A percentile compares a stretch with the other conserved stretches of the same genome.
phyloP scores from a whole-genome alignment of 1,140 invertebrate species.

The Oryzaephilus surinamensis region DNA sequence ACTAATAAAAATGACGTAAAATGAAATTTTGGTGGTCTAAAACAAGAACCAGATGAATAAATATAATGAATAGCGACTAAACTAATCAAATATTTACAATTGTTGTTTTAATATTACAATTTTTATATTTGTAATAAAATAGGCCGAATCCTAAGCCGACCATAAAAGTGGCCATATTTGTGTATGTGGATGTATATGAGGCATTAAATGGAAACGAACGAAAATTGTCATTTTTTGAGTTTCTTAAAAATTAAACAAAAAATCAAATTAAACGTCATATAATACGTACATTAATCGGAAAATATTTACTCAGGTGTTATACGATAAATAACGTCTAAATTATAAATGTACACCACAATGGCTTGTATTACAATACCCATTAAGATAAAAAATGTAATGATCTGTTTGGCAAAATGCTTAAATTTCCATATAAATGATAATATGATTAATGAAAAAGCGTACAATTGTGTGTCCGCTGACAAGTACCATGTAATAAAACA shows the following conservation, averaged over 20 bases:
- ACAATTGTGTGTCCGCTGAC: slow-evolving; percentile 21
- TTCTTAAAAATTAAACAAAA: slow-evolving; percentile 14
- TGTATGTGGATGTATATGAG: slow-evolving; percentile 16
- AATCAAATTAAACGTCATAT: slow-evolving; percentile 1
- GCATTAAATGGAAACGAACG: slow-evolving; percentile 16
- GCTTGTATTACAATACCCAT: slow-evolving; percentile 14
- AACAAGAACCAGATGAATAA: no score
- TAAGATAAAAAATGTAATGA: slow-evolving; percentile 9
- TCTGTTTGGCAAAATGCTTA: no score
- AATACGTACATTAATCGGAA: no score
- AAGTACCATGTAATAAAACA: slow-evolving; percentile 20
- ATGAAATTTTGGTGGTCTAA: slow-evolving; percentile 1
- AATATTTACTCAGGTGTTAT: slow-evolving; percentile 19
- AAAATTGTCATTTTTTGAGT: slow-evolving; percentile 17
- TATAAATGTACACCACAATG: slow-evolving; percentile 12
- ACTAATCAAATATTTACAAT: background rate
- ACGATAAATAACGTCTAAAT: slow-evolving; percentile 17
- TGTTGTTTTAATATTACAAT: background rate
- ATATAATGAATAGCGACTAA: no score
- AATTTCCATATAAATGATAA: slow-evolving; percentile 15
- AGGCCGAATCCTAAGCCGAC: slow-evolving; percentile 16
- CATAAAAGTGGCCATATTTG: slow-evolving; percentile 20
- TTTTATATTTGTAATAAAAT: slow-evolving; percentile 13
- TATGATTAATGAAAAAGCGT: slow-evolving; percentile 14
- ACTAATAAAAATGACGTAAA: slow-evolving; percentile 5